Evolutionary conservation across 2,797 vertebrate genomes (phyloP).

Genomic region (Hipposideros larvatus): DNA sequence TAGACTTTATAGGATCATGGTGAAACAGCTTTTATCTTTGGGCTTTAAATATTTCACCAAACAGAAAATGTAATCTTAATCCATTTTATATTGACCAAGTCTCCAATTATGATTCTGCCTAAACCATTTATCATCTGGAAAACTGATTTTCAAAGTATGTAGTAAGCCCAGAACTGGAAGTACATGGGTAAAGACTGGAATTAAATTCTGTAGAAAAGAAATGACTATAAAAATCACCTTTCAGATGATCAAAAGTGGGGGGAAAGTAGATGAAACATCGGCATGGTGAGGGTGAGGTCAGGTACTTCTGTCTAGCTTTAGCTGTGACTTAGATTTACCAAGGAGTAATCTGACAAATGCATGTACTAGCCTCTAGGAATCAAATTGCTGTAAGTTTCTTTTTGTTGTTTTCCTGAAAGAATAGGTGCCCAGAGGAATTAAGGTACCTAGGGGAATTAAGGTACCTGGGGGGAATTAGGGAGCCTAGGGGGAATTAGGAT

Average conservation of each 20-base stretch:
- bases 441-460: not conserved
- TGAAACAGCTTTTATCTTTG: conserved; percentile 9
- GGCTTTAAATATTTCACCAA: not conserved
- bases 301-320: not conserved
- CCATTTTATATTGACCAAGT: not conserved
- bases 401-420: not conserved
- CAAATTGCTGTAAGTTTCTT: not conserved
- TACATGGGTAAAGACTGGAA: not conserved
- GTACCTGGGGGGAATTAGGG: not conserved
- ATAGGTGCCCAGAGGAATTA: not conserved
- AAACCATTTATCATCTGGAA: not conserved
- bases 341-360: not conserved
- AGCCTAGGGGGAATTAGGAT: too few species aligned
- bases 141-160: conserved; percentile 8
- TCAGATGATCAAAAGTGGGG: not conserved
- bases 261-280: not conserved
- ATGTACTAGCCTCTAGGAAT: not conserved
- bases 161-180: not conserved
- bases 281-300: not conserved
- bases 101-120: not conserved
- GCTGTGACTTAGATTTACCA: not conserved
- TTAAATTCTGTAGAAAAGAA: conserved; percentile 18
- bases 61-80: not conserved
- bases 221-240: not conserved
- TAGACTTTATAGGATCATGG: not conserved